These are phyloP conservation scores for Aethina tumida DNA, from an alignment of 1,140 invertebrate species.

Conservation along the genomic window DNA sequence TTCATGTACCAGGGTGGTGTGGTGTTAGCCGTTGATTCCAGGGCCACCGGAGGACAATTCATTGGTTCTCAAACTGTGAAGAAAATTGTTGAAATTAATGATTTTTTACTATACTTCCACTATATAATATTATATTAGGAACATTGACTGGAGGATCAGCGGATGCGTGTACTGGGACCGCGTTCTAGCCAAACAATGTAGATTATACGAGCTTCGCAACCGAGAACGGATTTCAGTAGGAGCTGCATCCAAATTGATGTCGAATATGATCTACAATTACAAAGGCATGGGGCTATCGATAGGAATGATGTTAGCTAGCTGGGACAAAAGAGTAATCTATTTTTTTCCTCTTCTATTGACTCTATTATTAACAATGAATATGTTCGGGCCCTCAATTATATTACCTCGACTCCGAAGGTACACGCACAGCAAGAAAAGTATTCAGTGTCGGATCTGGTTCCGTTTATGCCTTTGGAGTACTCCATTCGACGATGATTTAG, in stretches of 20 bases:
- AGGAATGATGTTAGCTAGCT: slow-evolving; percentile 95
- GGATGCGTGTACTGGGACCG: slow-evolving; percentile 97
- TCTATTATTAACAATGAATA: too few species aligned
- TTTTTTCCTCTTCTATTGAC: too few species aligned
- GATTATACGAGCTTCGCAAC: slow-evolving; percentile 91
- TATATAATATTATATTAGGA: slow-evolving; percentile 23
- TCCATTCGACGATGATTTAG: slow-evolving; percentile 80
- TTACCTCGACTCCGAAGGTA: slow-evolving; percentile 95
- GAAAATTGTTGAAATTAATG: slow-evolving; percentile 96
- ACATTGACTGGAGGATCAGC: slow-evolving; percentile 68
- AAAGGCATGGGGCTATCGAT: slow-evolving; percentile 59
- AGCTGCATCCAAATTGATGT: slow-evolving; percentile 93
- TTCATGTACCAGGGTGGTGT: slow-evolving; percentile 93
- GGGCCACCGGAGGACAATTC: slow-evolving; percentile 90
- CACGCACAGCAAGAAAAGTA: slow-evolving; percentile 79
- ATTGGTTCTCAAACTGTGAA: slow-evolving; percentile 94
- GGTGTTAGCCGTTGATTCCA: slow-evolving; percentile 89
- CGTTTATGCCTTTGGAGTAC: slow-evolving; percentile 80
- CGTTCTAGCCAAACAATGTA: slow-evolving; percentile 85
- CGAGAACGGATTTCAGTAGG: slow-evolving; percentile 93
- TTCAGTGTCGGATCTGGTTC: slow-evolving; percentile 95
- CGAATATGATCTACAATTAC: slow-evolving; percentile 96
- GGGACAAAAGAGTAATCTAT: slow-evolving; percentile 92
- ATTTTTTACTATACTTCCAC: slow-evolving; percentile 79
- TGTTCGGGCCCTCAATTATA: slow-evolving; percentile 92